These are phyloP conservation scores for Diachasmimorpha longicaudata DNA, from an alignment of 1,140 invertebrate species.

Conservation along the genomic window DNA sequence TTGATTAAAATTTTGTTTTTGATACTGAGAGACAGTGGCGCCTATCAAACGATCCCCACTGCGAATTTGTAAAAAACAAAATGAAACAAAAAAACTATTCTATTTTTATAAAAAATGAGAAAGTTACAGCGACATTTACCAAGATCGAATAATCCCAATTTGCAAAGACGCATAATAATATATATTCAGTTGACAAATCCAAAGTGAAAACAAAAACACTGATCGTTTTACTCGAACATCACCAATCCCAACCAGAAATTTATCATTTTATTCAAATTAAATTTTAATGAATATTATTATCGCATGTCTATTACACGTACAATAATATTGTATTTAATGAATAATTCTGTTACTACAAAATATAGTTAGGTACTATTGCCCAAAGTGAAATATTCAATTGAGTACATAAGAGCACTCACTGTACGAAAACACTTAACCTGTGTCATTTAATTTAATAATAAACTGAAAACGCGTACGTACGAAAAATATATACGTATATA, in stretches of 20 bases:
- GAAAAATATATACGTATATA: slow-evolving; percentile 28
- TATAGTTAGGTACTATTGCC: slow-evolving; percentile 60
- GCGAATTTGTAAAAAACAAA: slow-evolving; percentile 19
- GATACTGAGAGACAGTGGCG: neutral
- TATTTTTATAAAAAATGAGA: slow-evolving; percentile 35
- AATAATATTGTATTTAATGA: slow-evolving; percentile 58
- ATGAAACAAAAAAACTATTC: slow-evolving; percentile 29
- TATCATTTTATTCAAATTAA: neutral
- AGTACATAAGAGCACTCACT: slow-evolving; percentile 55
- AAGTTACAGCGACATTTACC: slow-evolving; percentile 8
- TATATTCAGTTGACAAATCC: neutral
- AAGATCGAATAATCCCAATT: slow-evolving; percentile 11
- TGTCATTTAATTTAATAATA: slow-evolving; percentile 64
- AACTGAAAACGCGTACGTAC: slow-evolving; percentile 61
- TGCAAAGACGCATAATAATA: neutral
- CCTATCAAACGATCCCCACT: neutral
- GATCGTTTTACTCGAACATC: neutral
- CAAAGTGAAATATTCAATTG: slow-evolving; percentile 15
- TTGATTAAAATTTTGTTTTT: neutral
- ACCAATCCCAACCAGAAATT: neutral
- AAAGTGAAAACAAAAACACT: neutral
- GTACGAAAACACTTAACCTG: slow-evolving; percentile 61
- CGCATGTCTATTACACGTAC: slow-evolving; percentile 15
- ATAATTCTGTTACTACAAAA: slow-evolving; percentile 58
- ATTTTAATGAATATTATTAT: neutral